Base-by-base conservation (phyloP, 2,888 invertebrate species). In the Lissocephala sabroskyi region DNA sequence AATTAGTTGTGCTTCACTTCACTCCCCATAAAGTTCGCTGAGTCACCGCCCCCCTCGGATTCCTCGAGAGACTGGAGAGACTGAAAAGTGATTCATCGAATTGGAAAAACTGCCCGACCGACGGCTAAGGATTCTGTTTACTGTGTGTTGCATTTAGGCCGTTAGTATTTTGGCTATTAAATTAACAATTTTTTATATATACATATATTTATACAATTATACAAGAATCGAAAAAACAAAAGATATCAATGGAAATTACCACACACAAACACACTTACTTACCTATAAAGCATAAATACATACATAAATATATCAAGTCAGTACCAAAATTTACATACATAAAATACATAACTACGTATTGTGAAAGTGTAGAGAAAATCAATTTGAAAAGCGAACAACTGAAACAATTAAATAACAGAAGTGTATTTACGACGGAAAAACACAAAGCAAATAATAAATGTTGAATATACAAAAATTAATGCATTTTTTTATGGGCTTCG, bases 1-100 rank as follows among this genome's bases (percentile, higher is more conserved):
- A 66, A 58, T 71, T 62, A 52, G 67, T 56, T 62, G 52, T 52
- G 56, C 68, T 68, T 73, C 57, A 67, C 56, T 70, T 56, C 48
- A 48, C 23, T 23, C 7, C 50, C 51, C 52, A 45, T n/a, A n/a
- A n/a, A n/a, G n/a, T n/a, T n/a, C n/a, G n/a, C n/a, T n/a, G 45
- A 36, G 17, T 36, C 46, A 40, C 30, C 35, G 18, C 26, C 32
- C 46, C 26, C 33, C 35, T n/a, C n/a, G n/a, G n/a, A n/a, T n/a
- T n/a, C n/a, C n/a, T n/a, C n/a, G 35, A 14, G 33, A 43, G 43
- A 43, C 43, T 43, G 39, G 16, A 59, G 56, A 59, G 62, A 46
- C 62, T 58, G 73, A 67, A 49, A 47, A 43, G 56, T 55, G 68
- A 73, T 49, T 67, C 63, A 65, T 70, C 60, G 62, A 49, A 36